Percentiles rank a stretch among this genome's conserved stretches.
Conservation (phyloP, 92 coral and sea anemone genomes). For the Micromussa lordhowensis region DNA sequence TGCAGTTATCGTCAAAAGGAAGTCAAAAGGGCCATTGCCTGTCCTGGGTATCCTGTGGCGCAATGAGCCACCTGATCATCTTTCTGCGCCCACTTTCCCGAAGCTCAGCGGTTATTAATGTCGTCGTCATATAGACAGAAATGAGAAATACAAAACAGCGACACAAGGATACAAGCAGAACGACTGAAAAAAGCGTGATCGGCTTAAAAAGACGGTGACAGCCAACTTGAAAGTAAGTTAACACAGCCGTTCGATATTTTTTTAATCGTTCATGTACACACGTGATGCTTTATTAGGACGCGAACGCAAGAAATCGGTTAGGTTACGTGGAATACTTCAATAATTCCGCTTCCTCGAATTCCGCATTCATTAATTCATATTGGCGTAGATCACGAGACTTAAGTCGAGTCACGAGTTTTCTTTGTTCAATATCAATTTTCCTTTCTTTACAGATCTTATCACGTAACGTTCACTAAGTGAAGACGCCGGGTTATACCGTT, state of each 20-base stretch:
- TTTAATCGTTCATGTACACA: neutral
- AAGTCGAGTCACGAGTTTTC: conserved; percentile 23
- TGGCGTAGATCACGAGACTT: conserved; percentile 2
- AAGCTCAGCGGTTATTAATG: no score
- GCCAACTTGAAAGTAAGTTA: neutral
- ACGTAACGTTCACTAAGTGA: neutral
- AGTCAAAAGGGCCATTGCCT: no score
- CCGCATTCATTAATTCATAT: neutral
- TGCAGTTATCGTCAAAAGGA: no score
- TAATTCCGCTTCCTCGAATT: neutral
- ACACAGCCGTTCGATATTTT: neutral
- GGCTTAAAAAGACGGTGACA: neutral
- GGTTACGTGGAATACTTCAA: neutral
- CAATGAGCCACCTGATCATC: no score
- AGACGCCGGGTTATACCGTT: neutral
- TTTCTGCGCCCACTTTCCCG: no score
- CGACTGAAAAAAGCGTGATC: neutral
- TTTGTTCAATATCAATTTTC: neutral
- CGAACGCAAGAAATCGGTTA: neutral
- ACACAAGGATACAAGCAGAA: no score
- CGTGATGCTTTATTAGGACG: neutral
- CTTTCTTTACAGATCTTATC: neutral
- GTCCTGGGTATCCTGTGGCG: no score
- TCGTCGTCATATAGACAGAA: no score
- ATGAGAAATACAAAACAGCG: no score